phyloP scores from a whole-genome alignment of 2,888 invertebrate genomes.

The Lobophora halterata region DNA sequence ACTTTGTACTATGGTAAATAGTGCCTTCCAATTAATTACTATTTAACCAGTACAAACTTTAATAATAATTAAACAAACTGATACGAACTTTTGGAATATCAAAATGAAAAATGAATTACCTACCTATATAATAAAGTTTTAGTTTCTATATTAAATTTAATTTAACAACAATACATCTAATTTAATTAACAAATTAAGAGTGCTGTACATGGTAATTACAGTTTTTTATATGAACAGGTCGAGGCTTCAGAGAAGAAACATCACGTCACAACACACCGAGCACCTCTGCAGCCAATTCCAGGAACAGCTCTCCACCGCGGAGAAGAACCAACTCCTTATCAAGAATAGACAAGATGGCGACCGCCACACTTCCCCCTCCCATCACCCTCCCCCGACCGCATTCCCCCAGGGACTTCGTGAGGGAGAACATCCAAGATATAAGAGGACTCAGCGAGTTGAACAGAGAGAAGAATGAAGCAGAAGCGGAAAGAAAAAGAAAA shows the following conservation, averaged over 20 bases:
- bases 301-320: conserved; percentile 65
- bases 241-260: conserved; percentile 75
- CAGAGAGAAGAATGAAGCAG: conserved; percentile 72
- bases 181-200: too few species aligned
- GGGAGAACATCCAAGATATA: conserved; percentile 73
- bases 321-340: conserved; percentile 68
- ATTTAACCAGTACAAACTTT: too few species aligned
- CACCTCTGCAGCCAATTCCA: conserved; percentile 66
- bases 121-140: too few species aligned
- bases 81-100: too few species aligned
- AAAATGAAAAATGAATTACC: too few species aligned
- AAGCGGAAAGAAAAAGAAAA: conserved; percentile 62
- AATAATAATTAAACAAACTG: too few species aligned
- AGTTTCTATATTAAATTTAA: too few species aligned
- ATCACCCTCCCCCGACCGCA: conserved; percentile 54
- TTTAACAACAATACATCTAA: too few species aligned
- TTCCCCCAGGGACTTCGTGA: conserved; percentile 70
- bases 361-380: conserved; percentile 56
- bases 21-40: too few species aligned
- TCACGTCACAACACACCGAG: conserved; percentile 80
- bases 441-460: conserved; percentile 73
- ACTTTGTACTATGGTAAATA: too few species aligned
- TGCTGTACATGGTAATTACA: too few species aligned
- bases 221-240: too few species aligned
- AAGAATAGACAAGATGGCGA: conserved; percentile 69